Evolutionary conservation across 2,113 vertebrate species (phyloP), one percentile per base, ranked within the genome.

Genomic region (Rhodinocichla rosea): DNA sequence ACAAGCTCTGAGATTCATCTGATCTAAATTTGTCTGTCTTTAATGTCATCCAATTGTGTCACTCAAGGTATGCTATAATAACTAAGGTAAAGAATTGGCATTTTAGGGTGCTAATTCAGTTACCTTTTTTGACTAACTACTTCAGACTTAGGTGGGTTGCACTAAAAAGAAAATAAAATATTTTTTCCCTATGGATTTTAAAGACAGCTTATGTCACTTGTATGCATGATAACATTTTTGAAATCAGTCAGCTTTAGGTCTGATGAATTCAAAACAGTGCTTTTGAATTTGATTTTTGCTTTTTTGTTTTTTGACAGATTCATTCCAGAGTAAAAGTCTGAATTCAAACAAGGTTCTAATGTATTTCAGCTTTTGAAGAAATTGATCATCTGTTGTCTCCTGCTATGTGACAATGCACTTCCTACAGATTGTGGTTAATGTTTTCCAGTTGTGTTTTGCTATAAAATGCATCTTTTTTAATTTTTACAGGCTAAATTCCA

Each of bases 401-500:
- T 83, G 13, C 63, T 77, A 19, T 80, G 32, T 63, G 49, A 23
- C 16, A 49, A 28, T 57, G 39, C 5, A 14, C 14, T 71, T 83
- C 28, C 22, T 84, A 21, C 28, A 71, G n/a, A 76, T 50, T 59
- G 7, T 65, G 24, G 55, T 93, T 26, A 6, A 3, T 71, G 16
- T 81, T 83, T 89, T 78, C 21, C 37, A 42, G 14, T 42, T 65
- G 3, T 45, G 15, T 80, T 85, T 85, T 87, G 8, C 39, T 55
- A 24, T 57, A 39, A 95, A 84, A 79, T 50, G 3, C 1, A 2
- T 45, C 22, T 77, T 47, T 82, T 35, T 68, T 50, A 26, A 15
- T 69, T 89, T 93, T 80, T 95, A 23, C 97, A 99, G 99, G 84
- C 85, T 99, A 40, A 99, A 99, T 97, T 99, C 99, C 53, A 98